Evolutionary conservation across 2,888 invertebrate species (phyloP).

Genomic region (Drosophila dives): DNA sequence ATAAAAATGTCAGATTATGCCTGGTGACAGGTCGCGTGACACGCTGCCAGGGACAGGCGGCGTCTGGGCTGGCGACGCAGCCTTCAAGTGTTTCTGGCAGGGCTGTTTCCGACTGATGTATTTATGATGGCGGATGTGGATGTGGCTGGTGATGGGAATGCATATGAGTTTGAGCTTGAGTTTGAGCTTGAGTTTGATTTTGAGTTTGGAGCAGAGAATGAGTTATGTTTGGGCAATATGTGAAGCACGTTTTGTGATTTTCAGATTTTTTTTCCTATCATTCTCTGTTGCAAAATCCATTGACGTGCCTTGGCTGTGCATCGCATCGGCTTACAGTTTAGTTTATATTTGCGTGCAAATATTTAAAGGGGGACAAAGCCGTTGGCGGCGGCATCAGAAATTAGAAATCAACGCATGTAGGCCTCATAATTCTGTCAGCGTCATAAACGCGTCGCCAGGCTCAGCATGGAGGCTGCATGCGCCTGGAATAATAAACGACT

Average conservation of each 20-base stretch:
- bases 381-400: constrained; percentile 35
- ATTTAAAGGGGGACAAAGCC: constrained; percentile 68
- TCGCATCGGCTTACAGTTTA: constrained; percentile 71
- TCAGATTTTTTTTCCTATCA: constrained; percentile 49
- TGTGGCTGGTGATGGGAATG: background rate
- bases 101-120: constrained; percentile 59
- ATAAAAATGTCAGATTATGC: constrained; percentile 82
- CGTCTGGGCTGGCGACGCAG: constrained; percentile 48
- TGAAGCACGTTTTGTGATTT: constrained; percentile 80
- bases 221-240: constrained; percentile 56
- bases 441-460: constrained; percentile 80
- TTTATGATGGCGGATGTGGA: constrained; percentile 70
- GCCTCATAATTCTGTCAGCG: constrained; percentile 82
- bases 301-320: constrained; percentile 49
- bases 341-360: constrained; percentile 79
- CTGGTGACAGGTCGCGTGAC: constrained; percentile 80
- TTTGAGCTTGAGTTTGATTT: background rate
- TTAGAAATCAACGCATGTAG: constrained; percentile 77
- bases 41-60: constrained; percentile 76
- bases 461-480: constrained; percentile 71
- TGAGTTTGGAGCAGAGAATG: background rate
- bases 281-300: constrained; percentile 62
- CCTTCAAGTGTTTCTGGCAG: constrained; percentile 62
- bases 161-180: constrained; percentile 2
- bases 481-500: constrained; percentile 77